phyloP scores from a whole-genome alignment of 35 echinoderm and acorn worm species.

The Apostichopus californicus region DNA sequence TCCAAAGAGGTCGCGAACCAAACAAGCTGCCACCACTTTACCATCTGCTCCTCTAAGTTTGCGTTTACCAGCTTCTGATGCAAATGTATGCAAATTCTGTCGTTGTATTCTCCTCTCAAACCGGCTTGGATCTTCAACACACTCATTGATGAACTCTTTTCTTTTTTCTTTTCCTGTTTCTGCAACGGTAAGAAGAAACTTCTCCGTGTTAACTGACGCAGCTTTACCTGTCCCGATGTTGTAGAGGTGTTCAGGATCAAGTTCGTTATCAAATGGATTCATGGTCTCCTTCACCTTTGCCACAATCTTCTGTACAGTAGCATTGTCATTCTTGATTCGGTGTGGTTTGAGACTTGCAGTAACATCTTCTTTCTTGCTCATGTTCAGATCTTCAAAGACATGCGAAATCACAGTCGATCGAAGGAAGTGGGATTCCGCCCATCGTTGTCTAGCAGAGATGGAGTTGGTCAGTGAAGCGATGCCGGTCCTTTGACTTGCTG shows the following conservation, averaged over 20 bases:
- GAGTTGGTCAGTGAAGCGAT: conserved; percentile 19
- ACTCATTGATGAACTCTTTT: background rate
- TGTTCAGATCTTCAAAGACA: conserved; percentile 24
- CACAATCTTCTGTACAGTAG: conserved; percentile 27
- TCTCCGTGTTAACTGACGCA: conserved; percentile 6
- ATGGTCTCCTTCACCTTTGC: background rate
- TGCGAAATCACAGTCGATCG: background rate
- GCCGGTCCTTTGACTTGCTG: conserved; percentile 19
- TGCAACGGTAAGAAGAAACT: conserved; percentile 2
- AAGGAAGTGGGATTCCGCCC: conserved; percentile 33
- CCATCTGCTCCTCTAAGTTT: conserved; percentile 4
- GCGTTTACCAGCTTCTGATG: background rate
- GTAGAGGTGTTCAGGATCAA: background rate
- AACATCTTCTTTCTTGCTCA: conserved; percentile 34
- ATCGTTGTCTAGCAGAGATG: conserved; percentile 20
- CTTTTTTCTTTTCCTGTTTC: conserved; percentile 1
- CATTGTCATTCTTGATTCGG: conserved; percentile 15
- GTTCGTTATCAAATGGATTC: conserved; percentile 23
- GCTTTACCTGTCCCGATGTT: conserved; percentile 22
- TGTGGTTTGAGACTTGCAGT: background rate
- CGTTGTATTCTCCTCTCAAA: conserved; percentile 37
- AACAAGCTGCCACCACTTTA: conserved; percentile 51
- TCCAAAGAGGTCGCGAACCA: conserved; percentile 36
- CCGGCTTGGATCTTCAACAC: conserved; percentile 3
- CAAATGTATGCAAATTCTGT: conserved; percentile 20